A percentile compares a stretch with the other conserved stretches of the same genome.
Evolutionary conservation across 2,888 invertebrate species (phyloP).

Genomic region (Bruchidius siliquastri): DNA sequence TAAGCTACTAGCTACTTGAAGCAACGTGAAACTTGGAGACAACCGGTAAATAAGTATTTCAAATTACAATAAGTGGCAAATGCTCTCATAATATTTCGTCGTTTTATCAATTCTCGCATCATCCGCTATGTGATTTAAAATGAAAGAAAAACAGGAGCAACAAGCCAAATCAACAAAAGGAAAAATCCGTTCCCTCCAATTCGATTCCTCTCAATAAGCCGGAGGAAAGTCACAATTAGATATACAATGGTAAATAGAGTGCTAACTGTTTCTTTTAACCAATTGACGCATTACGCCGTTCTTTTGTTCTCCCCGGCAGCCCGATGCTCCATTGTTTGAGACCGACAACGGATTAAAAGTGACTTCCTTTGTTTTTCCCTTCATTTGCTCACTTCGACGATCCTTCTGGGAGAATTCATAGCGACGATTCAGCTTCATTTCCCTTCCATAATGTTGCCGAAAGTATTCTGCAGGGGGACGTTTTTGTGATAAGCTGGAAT

Average conservation of each 20-base stretch:
- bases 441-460: not conserved
- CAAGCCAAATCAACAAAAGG: not conserved
- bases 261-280: slow-evolving; percentile 29
- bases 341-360: slow-evolving; percentile 18
- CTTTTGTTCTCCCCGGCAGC: slow-evolving; percentile 16
- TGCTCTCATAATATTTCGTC: too few relatives aligned
- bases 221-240: slow-evolving; percentile 21
- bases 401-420: slow-evolving; percentile 9
- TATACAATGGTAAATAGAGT: slow-evolving; percentile 28
- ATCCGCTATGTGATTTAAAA: too few relatives aligned
- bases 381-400: slow-evolving; percentile 25
- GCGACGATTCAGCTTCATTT: not conserved
- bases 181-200: slow-evolving; percentile 8
- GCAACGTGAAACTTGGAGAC: too few relatives aligned
- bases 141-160: too few relatives aligned
- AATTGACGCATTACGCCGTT: slow-evolving; percentile 26
- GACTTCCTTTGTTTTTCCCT: slow-evolving; percentile 28
- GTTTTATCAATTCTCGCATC: too few relatives aligned
- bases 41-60: too few relatives aligned
- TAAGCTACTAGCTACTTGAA: too few relatives aligned
- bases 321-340: slow-evolving; percentile 25
- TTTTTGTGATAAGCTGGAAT: not conserved
- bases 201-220: slow-evolving; percentile 15
- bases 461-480: not conserved
- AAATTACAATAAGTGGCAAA: too few relatives aligned